phyloP scores from a whole-genome alignment of 2,888 invertebrate genomes.

The Nasonia oneida region DNA sequence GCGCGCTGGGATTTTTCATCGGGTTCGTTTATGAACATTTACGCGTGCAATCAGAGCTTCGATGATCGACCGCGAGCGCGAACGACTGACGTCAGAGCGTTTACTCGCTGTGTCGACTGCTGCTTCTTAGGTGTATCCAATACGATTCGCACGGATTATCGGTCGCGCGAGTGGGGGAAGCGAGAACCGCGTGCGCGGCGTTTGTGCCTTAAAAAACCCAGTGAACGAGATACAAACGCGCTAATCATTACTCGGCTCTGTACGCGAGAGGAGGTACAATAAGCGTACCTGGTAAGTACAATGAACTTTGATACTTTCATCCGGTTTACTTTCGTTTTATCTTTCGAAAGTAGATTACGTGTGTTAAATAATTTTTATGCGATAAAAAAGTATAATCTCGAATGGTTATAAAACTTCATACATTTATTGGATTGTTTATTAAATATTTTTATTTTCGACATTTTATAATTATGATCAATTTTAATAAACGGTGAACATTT shows the following conservation, averaged over 20 bases:
- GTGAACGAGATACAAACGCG: conserved; percentile 40
- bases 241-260: conserved; percentile 41
- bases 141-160: neutral
- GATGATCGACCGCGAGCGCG: neutral
- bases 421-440: neutral
- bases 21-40: neutral
- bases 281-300: conserved; percentile 34
- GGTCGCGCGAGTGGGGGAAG: neutral
- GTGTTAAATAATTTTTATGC: too few species aligned
- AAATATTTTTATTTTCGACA: neutral
- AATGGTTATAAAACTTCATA: neutral
- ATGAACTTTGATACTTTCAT: conserved; percentile 40
- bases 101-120: neutral
- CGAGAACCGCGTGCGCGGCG: neutral
- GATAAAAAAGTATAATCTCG: neutral
- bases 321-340: neutral
- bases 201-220: conserved; percentile 50
- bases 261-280: conserved; percentile 33
- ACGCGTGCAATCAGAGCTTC: neutral
- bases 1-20: neutral
- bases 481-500: neutral
- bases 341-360: too few species aligned
- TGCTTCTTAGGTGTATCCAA: neutral
- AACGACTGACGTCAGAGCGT: neutral
- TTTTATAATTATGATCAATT: too few species aligned